phyloP scores from a whole-genome alignment of 2,797 vertebrate species.

The Anniella stebbinsi region DNA sequence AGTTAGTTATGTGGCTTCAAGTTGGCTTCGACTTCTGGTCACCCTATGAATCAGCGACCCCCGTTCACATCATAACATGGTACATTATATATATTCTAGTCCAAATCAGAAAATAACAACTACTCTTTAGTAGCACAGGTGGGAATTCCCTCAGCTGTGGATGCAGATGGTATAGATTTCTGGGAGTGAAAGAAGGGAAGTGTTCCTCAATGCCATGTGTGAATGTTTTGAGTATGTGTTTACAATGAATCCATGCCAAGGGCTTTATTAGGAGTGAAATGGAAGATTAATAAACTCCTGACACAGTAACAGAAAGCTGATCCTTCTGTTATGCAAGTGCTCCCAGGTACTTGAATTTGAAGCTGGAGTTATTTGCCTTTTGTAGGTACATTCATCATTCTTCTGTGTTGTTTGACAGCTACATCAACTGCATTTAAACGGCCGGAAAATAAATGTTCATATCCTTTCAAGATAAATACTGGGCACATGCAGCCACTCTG shows the following conservation, averaged over 20 bases:
- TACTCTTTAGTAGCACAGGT: not conserved
- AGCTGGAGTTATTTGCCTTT: not conserved
- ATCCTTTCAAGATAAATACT: not conserved
- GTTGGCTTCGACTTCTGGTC: no score
- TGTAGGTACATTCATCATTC: conserved; percentile 25
- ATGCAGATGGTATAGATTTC: conserved; percentile 25
- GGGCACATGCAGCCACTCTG: not conserved
- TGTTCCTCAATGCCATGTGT: accelerated
- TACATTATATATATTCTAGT: not conserved
- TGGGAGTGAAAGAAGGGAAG: not conserved
- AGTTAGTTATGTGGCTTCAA: no score
- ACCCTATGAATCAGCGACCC: no score
- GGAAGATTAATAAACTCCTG: not conserved
- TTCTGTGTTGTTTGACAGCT: not conserved
- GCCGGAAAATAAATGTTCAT: conserved; percentile 5
- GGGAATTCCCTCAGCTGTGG: conserved; percentile 9
- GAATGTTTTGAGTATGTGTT: not conserved
- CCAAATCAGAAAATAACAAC: not conserved
- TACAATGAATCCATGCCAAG: not conserved
- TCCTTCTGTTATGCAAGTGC: not conserved
- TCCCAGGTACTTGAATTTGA: conserved; percentile 27
- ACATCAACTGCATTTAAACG: conserved; percentile 3
- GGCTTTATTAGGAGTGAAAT: conserved; percentile 12
- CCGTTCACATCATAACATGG: no score
- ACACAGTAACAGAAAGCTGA: conserved; percentile 19